Evolutionary conservation across 2,113 vertebrate species (phyloP).

Genomic region (Protobothrops mucrosquamatus): DNA sequence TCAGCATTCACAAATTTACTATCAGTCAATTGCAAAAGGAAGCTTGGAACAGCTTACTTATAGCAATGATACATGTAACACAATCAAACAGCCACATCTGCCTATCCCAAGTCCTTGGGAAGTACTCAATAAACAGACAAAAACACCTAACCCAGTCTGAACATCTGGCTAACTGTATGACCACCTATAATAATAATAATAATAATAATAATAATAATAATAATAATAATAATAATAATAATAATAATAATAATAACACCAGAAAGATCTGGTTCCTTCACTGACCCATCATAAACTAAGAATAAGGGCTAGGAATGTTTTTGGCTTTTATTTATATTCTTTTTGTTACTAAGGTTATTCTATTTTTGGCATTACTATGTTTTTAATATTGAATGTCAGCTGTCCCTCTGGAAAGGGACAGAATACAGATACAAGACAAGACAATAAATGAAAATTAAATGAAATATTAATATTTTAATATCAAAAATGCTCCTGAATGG

Average conservation of each 20-base stretch:
- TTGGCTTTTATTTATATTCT: not conserved
- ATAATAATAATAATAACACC: not conserved
- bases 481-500: not conserved
- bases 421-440: not conserved
- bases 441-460: not conserved
- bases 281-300: not conserved
- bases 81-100: not conserved
- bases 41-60: not conserved
- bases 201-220: not conserved
- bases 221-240: not conserved
- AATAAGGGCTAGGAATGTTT: not conserved
- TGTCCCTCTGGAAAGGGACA: not conserved
- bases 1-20: not conserved
- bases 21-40: not conserved
- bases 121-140: not conserved
- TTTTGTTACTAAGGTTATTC: not conserved
- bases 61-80: not conserved
- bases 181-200: not conserved
- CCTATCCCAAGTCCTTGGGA: not conserved
- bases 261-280: not conserved
- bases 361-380: not conserved
- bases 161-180: not conserved
- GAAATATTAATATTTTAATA: not conserved
- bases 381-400: not conserved
- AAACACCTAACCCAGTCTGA: not conserved